These are phyloP conservation scores for Babylonia areolata DNA, from an alignment of 1,140 invertebrate genomes.

Conservation along the genomic window DNA sequence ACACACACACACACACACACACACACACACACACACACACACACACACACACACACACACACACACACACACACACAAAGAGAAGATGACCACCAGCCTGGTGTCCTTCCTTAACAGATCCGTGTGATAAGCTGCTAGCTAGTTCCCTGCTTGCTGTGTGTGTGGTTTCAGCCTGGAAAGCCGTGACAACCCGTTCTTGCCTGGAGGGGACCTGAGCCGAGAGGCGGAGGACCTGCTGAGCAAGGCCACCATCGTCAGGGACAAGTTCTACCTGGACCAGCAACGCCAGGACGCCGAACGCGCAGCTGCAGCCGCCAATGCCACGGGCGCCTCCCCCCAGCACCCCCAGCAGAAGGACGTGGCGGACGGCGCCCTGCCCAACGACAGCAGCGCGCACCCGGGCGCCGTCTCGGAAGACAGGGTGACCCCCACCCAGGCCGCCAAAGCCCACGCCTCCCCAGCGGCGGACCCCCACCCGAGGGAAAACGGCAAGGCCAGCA, in stretches of 20 bases:
- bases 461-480: not conserved
- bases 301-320: not conserved
- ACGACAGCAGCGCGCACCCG: not conserved
- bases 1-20: too few relatives aligned
- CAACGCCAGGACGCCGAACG: slow-evolving; percentile 12
- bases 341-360: not conserved
- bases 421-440: slow-evolving; percentile 17
- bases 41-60: too few relatives aligned
- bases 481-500: slow-evolving; percentile 43
- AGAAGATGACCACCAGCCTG: too few relatives aligned
- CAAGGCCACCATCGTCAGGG: slow-evolving; percentile 74
- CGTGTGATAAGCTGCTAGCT: too few relatives aligned
- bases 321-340: not conserved
- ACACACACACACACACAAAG: too few relatives aligned
- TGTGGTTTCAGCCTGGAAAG: slow-evolving; percentile 89
- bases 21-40: too few relatives aligned
- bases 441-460: not conserved
- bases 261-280: slow-evolving; percentile 66
- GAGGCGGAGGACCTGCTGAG: slow-evolving; percentile 98
- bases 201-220: slow-evolving; percentile 93
- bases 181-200: slow-evolving; percentile 98
- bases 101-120: too few relatives aligned
- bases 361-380: not conserved
- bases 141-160: slow-evolving; percentile 42
- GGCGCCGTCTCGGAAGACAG: slow-evolving; percentile 38